Conservation (phyloP, 2,888 invertebrate species). For the Julus scanicus region DNA sequence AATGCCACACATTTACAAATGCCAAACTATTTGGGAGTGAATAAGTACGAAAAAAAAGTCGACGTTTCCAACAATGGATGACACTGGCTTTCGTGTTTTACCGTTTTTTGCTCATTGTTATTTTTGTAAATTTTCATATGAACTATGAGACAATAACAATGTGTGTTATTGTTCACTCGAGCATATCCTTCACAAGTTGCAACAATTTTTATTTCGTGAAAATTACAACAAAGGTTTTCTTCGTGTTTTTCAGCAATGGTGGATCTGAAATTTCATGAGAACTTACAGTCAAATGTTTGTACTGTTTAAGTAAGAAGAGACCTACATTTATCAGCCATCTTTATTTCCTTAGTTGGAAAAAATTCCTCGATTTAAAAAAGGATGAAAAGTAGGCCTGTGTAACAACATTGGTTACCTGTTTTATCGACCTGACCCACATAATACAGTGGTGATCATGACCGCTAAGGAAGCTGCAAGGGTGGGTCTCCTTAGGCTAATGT, state of each 20-base stretch:
- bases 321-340: conserved; percentile 9
- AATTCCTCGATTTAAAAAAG: background rate
- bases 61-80: background rate
- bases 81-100: background rate
- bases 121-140: background rate
- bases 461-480: conserved; percentile 19
- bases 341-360: background rate
- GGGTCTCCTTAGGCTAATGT: background rate
- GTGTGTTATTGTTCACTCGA: background rate
- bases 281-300: background rate
- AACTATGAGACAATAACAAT: background rate
- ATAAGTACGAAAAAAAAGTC: background rate
- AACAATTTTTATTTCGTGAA: background rate
- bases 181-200: background rate
- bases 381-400: background rate
- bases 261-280: background rate
- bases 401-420: conserved; percentile 34
- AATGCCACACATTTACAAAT: background rate
- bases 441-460: conserved; percentile 4
- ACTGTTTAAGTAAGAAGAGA: background rate
- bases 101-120: background rate
- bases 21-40: background rate
- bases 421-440: conserved; percentile 21
- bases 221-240: background rate
- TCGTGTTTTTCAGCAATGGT: background rate